phyloP scores from a whole-genome alignment of 2,113 vertebrate species.

The Apeltes quadracus region DNA sequence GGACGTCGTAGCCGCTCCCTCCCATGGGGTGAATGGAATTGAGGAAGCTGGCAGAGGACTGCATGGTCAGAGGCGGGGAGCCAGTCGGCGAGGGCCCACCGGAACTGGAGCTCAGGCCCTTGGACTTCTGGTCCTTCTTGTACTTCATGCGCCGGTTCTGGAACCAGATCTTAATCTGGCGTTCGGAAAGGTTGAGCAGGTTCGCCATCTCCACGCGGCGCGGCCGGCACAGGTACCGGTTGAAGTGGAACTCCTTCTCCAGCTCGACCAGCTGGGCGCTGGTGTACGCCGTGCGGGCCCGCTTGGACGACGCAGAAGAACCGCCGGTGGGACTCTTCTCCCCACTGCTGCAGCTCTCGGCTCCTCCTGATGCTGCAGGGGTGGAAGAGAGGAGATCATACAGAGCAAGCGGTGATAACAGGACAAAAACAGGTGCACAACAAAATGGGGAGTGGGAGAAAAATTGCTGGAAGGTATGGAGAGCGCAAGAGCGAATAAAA shows the following conservation, averaged over 20 bases:
- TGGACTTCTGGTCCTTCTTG: constrained; percentile 97
- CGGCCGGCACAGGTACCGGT: constrained; percentile 94
- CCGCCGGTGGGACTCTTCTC: constrained; percentile 94
- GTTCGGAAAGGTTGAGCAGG: constrained; percentile 94
- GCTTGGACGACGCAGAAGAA: constrained; percentile 90
- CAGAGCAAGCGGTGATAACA: background rate
- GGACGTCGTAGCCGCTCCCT: constrained; percentile 89
- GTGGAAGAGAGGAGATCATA: background rate
- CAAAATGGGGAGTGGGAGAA: background rate
- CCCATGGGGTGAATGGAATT: constrained; percentile 93
- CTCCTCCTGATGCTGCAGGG: constrained; percentile 67
- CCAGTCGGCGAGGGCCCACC: constrained; percentile 92
- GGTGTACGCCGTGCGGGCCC: constrained; percentile 97
- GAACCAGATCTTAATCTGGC: constrained; percentile 99
- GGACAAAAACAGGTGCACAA: background rate
- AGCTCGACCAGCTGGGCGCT: constrained; percentile 92
- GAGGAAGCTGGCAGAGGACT: constrained; percentile 91
- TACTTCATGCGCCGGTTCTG: constrained; percentile 98
- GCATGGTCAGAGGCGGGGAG: constrained; percentile 93
- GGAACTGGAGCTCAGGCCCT: constrained; percentile 93
- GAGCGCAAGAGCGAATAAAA: constrained; percentile 74
- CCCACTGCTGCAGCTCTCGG: constrained; percentile 88
- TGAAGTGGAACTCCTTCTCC: constrained; percentile 93
- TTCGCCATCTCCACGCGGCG: constrained; percentile 97
- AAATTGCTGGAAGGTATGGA: background rate